Percentiles rank a stretch among this genome's conserved stretches.
Conservation (phyloP, 2,888 invertebrate species). For the Beris chalybata region DNA sequence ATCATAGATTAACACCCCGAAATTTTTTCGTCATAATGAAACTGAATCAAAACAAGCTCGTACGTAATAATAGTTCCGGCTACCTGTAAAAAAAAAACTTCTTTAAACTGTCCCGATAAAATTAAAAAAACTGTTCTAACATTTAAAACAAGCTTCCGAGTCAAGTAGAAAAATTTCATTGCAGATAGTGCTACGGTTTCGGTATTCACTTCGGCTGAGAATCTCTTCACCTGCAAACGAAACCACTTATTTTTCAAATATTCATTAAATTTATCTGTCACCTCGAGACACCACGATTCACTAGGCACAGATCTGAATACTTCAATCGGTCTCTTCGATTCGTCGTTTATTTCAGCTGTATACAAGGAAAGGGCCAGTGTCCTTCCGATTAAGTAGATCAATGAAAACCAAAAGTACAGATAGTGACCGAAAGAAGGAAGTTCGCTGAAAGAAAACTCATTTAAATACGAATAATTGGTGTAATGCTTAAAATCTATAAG, state of each 20-base stretch:
- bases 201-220: slow-evolving; percentile 52
- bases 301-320: slow-evolving; percentile 56
- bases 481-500: slow-evolving; percentile 29
- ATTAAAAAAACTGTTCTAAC: slow-evolving; percentile 17
- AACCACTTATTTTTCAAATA: too few relatives aligned
- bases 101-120: not conserved
- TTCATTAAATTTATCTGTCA: not conserved
- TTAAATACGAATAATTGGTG: not conserved
- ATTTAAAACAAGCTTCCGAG: too few relatives aligned
- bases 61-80: slow-evolving; percentile 66
- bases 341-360: slow-evolving; percentile 62
- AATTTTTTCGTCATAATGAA: slow-evolving; percentile 53
- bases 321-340: slow-evolving; percentile 56
- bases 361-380: slow-evolving; percentile 61
- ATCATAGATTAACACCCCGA: too few relatives aligned
- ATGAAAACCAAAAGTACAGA: slow-evolving; percentile 62
- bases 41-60: slow-evolving; percentile 63
- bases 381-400: slow-evolving; percentile 60
- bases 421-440: slow-evolving; percentile 55
- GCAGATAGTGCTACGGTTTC: slow-evolving; percentile 53
- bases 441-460: slow-evolving; percentile 42
- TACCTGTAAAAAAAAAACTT: slow-evolving; percentile 53
- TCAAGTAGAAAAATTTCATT: slow-evolving; percentile 54
- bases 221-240: slow-evolving; percentile 44
- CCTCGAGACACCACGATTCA: slow-evolving; percentile 57